phyloP scores from a whole-genome alignment of 2,113 vertebrate genomes.

The Myotis yumanensis region DNA sequence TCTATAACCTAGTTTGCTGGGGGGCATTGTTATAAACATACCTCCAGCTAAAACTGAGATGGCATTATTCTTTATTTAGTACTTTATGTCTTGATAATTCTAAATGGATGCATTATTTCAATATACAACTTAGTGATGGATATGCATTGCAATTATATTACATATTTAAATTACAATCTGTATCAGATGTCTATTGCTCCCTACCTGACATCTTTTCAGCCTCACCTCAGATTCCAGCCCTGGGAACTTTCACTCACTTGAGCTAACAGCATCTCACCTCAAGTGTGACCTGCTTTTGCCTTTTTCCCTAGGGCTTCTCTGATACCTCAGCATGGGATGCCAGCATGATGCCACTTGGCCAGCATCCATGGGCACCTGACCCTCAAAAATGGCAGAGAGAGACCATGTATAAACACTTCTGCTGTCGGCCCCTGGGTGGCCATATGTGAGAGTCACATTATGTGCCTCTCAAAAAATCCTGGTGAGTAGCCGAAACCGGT shows the following conservation, averaged over 20 bases:
- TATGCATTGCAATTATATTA: neutral
- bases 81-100: neutral
- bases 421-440: neutral
- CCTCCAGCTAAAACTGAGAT: neutral
- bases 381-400: neutral
- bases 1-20: neutral
- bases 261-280: neutral
- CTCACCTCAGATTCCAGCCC: neutral
- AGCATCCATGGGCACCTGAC: neutral
- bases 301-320: neutral
- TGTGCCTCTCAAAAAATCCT: neutral
- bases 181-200: neutral
- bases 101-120: neutral
- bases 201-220: neutral
- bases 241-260: neutral
- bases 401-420: neutral
- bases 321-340: neutral
- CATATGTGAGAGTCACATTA: neutral
- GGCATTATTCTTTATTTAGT: neutral
- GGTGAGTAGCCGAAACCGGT: too few relatives aligned
- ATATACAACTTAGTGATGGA: neutral
- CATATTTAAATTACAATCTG: neutral
- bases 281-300: neutral
- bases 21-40: neutral
- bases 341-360: neutral